Evolutionary conservation across 2,797 vertebrate species (phyloP), one percentile per base, ranked within the genome.

Genomic region (Neostethus bicornis): DNA sequence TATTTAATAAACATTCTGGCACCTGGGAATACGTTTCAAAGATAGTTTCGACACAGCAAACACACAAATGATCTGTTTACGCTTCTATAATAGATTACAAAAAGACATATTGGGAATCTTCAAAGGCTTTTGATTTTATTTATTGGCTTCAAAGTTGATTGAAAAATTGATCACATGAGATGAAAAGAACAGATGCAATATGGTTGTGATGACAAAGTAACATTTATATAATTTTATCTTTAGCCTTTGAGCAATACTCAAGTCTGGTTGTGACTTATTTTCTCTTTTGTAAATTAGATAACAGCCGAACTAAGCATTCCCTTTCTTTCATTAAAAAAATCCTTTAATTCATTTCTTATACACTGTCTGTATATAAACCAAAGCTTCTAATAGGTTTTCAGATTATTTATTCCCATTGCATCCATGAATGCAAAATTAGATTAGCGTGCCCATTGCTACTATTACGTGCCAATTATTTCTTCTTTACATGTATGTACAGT

Each of bases 241-340:
- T 29, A n/a, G 24, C 23, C 8, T 48, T 43, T 2, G 13, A 23
- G 47, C 32, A 14, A 13, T 31, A 10, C 61, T 32, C 34, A 13
- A 1, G 4, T 34, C 17, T 38, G 54, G 66, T 66, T 38, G 41
- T 68, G 54, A 60, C 69, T 44, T 60, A 23, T 54, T 66, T 52
- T 52, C 39, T 43, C 52, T 42, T 69, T 48, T 58, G 57, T 76
- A 81, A 79, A 80, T 58, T 52, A 58, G 75, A 63, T 34, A 29
- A 73, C 43, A 83, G 81, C 86, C 84, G 72, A 77, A 75, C 65
- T 86, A 80, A 83, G 81, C 78, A 66, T 6, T 79, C 52, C 72
- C 52, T 73, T 70, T 61, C 50, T 67, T 61, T 23, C 51, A 56
- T 38, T 34, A 60, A 61, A 64, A 72, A 54, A 81, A 78, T 60